Conservation (phyloP, 2,797 vertebrate species). For the Squalus acanthias region DNA sequence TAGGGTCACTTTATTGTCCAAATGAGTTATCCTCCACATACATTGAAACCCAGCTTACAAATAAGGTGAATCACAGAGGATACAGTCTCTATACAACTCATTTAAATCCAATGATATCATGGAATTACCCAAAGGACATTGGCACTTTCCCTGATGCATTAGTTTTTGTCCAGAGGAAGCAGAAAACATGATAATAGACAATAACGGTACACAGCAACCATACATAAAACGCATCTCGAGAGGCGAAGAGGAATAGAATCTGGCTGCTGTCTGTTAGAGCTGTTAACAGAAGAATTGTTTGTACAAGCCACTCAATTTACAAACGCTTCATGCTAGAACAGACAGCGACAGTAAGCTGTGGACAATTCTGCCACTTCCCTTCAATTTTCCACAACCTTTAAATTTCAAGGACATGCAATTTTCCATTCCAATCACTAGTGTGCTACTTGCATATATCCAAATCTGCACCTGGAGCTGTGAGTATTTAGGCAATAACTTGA, state of each 20-base stretch:
- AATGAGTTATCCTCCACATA: too few species aligned
- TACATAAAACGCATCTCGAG: background rate
- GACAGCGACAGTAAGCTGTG: background rate
- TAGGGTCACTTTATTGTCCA: too few species aligned
- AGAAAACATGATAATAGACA: background rate
- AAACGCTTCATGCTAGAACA: background rate
- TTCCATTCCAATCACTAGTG: background rate
- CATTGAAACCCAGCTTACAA: too few species aligned
- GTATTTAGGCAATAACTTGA: background rate
- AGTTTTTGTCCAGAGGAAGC: background rate
- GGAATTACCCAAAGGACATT: too few species aligned
- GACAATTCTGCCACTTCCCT: background rate
- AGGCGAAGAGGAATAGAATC: background rate
- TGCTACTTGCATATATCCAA: background rate
- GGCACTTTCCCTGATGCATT: background rate
- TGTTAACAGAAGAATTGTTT: background rate
- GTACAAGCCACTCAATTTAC: background rate
- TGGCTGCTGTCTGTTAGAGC: background rate
- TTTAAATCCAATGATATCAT: too few species aligned
- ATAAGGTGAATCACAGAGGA: too few species aligned
- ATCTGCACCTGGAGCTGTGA: background rate
- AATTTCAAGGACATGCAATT: background rate
- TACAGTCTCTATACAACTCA: too few species aligned
- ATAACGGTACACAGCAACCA: background rate
- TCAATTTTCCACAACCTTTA: background rate